phyloP scores from a whole-genome alignment of 2,888 invertebrate genomes.

The Spodoptera picta region DNA sequence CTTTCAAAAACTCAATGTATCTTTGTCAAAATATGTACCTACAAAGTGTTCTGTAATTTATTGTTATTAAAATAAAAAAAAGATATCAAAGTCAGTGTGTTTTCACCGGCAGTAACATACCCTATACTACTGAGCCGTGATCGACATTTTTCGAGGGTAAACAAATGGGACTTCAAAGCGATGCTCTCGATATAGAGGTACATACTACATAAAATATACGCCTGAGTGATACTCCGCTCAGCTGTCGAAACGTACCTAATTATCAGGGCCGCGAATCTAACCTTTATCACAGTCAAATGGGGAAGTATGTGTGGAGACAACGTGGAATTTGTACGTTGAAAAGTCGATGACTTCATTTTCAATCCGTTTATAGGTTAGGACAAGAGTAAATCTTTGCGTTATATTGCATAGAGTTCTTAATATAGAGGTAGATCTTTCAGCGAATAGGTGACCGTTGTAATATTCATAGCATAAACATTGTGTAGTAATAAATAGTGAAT shows the following conservation, averaged over 20 bases:
- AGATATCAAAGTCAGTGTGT: conserved; percentile 24
- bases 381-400: not conserved
- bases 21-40: conserved; percentile 4
- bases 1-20: conserved; percentile 14
- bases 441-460: no score
- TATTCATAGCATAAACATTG: no score
- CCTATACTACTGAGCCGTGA: conserved; percentile 23
- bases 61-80: conserved; percentile 22
- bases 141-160: conserved; percentile 50
- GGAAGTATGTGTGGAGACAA: conserved; percentile 19
- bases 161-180: conserved; percentile 56
- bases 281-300: conserved; percentile 42
- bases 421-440: no score
- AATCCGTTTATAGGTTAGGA: conserved; percentile 4
- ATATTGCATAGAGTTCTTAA: not conserved
- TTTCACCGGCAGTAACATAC: conserved; percentile 5
- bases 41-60: conserved; percentile 12
- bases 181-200: conserved; percentile 38
- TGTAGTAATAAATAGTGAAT: no score
- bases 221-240: conserved; percentile 20
- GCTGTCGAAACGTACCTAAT: conserved; percentile 34
- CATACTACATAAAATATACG: conserved; percentile 28
- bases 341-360: conserved; percentile 7
- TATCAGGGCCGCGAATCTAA: conserved; percentile 37
- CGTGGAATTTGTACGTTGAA: conserved; percentile 7